Conservation (phyloP, 2,797 vertebrate genomes). For the Notoglanidium macrostoma region DNA sequence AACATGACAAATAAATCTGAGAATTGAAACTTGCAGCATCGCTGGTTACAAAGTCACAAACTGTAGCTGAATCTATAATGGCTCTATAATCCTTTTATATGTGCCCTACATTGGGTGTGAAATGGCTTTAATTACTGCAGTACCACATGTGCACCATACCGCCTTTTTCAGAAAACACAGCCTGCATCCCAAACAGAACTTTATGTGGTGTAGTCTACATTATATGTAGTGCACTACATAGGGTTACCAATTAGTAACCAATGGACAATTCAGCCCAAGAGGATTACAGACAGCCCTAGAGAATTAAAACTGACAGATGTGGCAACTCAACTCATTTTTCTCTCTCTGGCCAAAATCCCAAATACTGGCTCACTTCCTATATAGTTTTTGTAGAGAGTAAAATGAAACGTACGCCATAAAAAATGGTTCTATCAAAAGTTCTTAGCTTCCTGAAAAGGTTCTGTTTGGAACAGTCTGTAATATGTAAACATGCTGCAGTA, state of each 20-base stretch:
- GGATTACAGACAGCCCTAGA: constrained; percentile 2
- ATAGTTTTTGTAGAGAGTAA: neutral
- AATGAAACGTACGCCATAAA: too few relatives aligned
- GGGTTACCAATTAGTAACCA: neutral
- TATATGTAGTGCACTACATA: neutral
- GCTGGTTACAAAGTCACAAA: neutral
- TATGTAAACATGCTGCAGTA: neutral
- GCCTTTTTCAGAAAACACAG: neutral
- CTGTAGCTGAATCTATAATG: neutral
- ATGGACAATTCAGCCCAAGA: neutral
- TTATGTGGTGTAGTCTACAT: neutral
- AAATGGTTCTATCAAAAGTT: neutral
- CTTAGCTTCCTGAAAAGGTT: neutral
- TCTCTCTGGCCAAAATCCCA: neutral
- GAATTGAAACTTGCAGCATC: neutral
- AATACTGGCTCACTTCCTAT: constrained; percentile 7
- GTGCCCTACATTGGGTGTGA: neutral
- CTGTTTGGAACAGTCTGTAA: neutral
- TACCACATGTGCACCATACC: neutral
- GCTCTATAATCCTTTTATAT: neutral
- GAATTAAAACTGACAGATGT: neutral
- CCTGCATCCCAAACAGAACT: neutral
- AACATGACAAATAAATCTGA: neutral
- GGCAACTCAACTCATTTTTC: neutral
- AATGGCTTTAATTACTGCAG: neutral